phyloP scores from a whole-genome alignment of 2,113 vertebrate species.

The Emydura subglobosa region DNA sequence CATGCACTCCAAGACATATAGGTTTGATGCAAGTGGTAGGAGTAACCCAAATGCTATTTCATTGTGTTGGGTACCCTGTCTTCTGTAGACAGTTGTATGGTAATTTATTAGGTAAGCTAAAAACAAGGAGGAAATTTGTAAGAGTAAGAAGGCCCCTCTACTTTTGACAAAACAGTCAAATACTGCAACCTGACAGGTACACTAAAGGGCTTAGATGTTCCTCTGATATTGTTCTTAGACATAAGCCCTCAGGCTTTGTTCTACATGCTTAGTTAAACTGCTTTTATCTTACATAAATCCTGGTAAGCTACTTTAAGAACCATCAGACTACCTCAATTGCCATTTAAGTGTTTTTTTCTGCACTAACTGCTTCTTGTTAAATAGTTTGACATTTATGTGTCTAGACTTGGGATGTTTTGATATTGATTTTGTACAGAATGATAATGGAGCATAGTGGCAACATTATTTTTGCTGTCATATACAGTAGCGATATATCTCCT shows the following conservation, averaged over 20 bases:
- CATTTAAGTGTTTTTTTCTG: conserved; percentile 88
- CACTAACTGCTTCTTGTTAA: conserved; percentile 83
- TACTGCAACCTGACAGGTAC: conserved; percentile 80
- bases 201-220: conserved; percentile 80
- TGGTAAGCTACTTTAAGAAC: conserved; percentile 87
- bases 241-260: conserved; percentile 83
- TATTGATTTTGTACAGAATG: conserved; percentile 83
- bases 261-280: conserved; percentile 85
- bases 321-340: conserved; percentile 86
- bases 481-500: conserved; percentile 63
- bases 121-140: conserved; percentile 63
- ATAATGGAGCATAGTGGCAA: conserved; percentile 74
- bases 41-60: not conserved
- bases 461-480: conserved; percentile 56
- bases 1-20: conserved; percentile 18
- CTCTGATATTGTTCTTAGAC: conserved; percentile 79
- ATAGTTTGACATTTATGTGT: conserved; percentile 83
- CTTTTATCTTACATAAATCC: conserved; percentile 86
- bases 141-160: conserved; percentile 72
- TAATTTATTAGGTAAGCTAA: conserved; percentile 54
- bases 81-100: conserved; percentile 25
- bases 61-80: not conserved
- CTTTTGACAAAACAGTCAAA: conserved; percentile 69
- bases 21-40: not conserved
- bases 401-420: conserved; percentile 80